Conservation (phyloP, 2,888 invertebrate species). For the Acleris laterana region DNA sequence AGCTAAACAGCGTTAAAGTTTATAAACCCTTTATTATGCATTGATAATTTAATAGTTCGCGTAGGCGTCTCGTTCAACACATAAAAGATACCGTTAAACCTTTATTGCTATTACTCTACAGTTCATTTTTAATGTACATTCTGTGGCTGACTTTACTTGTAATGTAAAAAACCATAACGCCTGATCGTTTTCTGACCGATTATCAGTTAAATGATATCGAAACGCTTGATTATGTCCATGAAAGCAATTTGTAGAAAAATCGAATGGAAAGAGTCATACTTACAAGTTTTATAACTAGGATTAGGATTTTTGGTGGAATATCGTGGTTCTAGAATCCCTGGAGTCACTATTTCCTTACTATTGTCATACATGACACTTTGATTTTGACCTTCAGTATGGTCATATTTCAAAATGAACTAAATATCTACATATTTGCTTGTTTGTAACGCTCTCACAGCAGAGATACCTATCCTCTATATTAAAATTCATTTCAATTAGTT, state of each 20-base stretch:
- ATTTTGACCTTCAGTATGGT: too few relatives aligned
- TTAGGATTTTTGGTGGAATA: too few relatives aligned
- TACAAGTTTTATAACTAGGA: too few relatives aligned
- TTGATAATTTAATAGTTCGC: slow-evolving; percentile 16
- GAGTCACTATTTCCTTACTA: too few relatives aligned
- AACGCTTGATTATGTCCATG: slow-evolving; percentile 31
- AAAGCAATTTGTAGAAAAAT: slow-evolving; percentile 22
- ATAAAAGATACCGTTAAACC: background rate
- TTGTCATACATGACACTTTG: too few relatives aligned
- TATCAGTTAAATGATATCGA: slow-evolving; percentile 11
- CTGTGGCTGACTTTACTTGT: background rate
- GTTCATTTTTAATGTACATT: background rate
- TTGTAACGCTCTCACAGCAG: too few relatives aligned
- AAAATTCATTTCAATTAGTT: too few relatives aligned
- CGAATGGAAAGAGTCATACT: too few relatives aligned
- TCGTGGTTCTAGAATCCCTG: too few relatives aligned
- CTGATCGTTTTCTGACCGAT: slow-evolving; percentile 11
- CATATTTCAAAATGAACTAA: too few relatives aligned
- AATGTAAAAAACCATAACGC: slow-evolving; percentile 9
- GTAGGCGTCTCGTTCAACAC: slow-evolving; percentile 12
- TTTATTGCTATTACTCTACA: background rate
- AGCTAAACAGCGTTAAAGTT: slow-evolving; percentile 6
- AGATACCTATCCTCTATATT: too few relatives aligned
- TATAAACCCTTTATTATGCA: slow-evolving; percentile 21
- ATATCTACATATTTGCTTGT: too few relatives aligned